phyloP scores from a whole-genome alignment of 2,888 invertebrate species.

The Mythimna lalbum region DNA sequence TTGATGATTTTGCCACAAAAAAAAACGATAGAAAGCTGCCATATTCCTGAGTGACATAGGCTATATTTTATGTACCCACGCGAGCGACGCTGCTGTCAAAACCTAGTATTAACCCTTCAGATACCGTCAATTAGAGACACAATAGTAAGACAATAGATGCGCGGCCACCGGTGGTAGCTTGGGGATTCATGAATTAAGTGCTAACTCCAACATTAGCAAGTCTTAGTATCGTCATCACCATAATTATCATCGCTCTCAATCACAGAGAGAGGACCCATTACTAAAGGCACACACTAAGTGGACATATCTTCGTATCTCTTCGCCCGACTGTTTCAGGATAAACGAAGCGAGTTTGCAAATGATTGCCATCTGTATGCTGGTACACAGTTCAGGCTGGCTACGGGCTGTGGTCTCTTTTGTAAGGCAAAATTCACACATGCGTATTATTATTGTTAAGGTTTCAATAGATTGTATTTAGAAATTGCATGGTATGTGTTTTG shows the following conservation, averaged over 20 bases:
- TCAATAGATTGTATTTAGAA: not conserved
- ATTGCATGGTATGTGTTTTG: not conserved
- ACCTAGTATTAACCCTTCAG: no score
- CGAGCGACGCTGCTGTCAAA: no score
- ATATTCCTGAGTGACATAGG: no score
- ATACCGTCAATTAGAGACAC: no score
- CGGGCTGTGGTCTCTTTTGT: not conserved
- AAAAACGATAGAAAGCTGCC: no score
- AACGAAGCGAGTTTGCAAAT: slow-evolving; percentile 30
- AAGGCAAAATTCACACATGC: slow-evolving; percentile 17
- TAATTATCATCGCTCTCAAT: not conserved
- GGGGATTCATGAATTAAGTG: no score
- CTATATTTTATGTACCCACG: no score
- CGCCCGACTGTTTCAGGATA: slow-evolving; percentile 1
- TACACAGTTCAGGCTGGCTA: slow-evolving; percentile 14
- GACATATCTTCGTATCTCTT: slow-evolving; percentile 16
- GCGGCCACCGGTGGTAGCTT: no score
- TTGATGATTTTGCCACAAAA: no score
- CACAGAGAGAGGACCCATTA: not conserved
- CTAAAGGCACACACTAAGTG: slow-evolving; percentile 7
- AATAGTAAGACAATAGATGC: no score
- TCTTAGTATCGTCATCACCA: no score
- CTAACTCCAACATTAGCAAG: not conserved
- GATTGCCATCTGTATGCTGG: slow-evolving; percentile 29
- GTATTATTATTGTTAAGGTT: slow-evolving; percentile 9